Evolutionary conservation across 2,113 vertebrate genomes (phyloP).

Genomic region (Callipepla californica): DNA sequence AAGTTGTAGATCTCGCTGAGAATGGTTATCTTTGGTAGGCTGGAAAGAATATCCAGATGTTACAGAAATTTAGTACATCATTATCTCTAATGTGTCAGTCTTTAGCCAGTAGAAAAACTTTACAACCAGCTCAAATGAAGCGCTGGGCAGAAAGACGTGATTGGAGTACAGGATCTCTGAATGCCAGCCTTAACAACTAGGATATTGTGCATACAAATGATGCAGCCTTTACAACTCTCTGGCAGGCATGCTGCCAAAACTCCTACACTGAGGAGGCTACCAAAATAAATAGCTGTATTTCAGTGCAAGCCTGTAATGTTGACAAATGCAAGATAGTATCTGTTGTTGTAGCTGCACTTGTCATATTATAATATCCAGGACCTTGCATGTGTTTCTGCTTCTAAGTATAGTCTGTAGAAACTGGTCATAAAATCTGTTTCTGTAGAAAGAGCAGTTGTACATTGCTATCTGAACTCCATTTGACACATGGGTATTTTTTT

Average conservation of each 20-base stretch:
- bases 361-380: not conserved
- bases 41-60: not conserved
- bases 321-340: not conserved
- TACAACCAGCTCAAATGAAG: not conserved
- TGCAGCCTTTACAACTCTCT: slow-evolving; percentile 13
- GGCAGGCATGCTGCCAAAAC: not conserved
- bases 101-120: not conserved
- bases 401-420: not conserved
- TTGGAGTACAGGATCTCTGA: not conserved
- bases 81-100: not conserved
- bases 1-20: not conserved
- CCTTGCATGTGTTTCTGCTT: not conserved
- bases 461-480: not conserved
- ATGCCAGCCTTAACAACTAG: slow-evolving; percentile 5
- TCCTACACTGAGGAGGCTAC: not conserved
- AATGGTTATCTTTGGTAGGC: not conserved
- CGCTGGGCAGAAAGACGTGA: not conserved
- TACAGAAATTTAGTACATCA: not conserved
- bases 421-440: not conserved
- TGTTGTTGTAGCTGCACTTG: not conserved
- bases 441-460: not conserved
- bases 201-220: not conserved
- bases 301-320: not conserved
- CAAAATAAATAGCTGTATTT: not conserved
- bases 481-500: not conserved